Percentiles rank a stretch among this genome's conserved stretches.
These are phyloP conservation scores for Mycteria americana DNA, from an alignment of 2,797 vertebrate species.

Conservation along the genomic window DNA sequence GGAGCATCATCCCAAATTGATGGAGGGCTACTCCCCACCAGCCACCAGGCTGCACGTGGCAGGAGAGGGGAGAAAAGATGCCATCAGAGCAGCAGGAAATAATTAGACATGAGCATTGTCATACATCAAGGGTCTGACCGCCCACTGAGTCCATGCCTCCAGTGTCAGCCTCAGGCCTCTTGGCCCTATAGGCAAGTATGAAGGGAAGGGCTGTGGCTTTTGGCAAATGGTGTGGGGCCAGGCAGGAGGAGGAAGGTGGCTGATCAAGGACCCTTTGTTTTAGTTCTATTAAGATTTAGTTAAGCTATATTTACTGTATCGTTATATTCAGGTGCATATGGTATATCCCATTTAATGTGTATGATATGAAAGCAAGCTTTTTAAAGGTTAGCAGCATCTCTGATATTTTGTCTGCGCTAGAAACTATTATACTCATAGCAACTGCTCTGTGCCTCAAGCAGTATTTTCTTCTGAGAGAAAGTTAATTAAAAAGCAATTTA, in stretches of 20 bases:
- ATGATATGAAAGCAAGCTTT: background rate
- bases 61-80: background rate
- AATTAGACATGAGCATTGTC: background rate
- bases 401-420: background rate
- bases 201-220: background rate
- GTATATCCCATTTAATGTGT: background rate
- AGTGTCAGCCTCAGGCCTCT: background rate
- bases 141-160: background rate
- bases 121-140: background rate
- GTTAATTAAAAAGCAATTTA: background rate
- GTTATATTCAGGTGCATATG: background rate
- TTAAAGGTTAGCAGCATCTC: background rate
- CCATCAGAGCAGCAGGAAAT: background rate
- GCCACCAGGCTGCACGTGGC: background rate
- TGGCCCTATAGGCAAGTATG: background rate
- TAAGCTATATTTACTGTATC: background rate
- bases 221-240: background rate
- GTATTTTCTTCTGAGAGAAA: background rate
- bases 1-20: background rate
- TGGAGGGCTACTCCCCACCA: background rate
- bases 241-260: background rate
- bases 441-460: background rate
- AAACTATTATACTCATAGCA: background rate
- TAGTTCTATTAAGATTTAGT: background rate
- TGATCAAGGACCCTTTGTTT: background rate